phyloP scores from a whole-genome alignment of 2,113 vertebrate genomes.

The Ameiurus melas region DNA sequence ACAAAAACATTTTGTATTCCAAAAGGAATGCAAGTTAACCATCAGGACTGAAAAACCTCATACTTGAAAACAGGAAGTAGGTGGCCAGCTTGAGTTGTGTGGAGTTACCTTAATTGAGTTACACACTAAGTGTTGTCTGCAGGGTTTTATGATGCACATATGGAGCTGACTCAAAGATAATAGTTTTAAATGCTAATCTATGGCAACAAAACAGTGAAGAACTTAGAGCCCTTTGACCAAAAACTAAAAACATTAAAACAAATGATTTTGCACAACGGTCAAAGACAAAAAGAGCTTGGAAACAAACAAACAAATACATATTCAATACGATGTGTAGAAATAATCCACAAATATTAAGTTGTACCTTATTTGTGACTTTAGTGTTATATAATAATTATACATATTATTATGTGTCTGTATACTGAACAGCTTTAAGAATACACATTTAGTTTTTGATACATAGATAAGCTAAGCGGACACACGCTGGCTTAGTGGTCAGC shows the following conservation, averaged over 20 bases:
- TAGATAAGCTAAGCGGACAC: neutral
- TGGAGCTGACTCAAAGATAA: conserved; percentile 24
- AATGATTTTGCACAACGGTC: neutral
- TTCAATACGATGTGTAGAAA: neutral
- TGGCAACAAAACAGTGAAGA: neutral
- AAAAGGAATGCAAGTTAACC: conserved; percentile 53
- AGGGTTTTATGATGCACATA: conserved; percentile 25
- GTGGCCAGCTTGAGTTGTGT: neutral
- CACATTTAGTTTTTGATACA: neutral
- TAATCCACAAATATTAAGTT: neutral
- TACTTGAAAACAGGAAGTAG: conserved; percentile 48
- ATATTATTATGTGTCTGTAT: neutral
- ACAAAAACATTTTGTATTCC: conserved; percentile 50
- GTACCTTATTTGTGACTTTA: neutral
- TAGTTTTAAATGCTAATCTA: conserved; percentile 34
- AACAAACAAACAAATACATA: neutral
- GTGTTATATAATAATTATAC: neutral
- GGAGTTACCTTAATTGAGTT: conserved; percentile 32
- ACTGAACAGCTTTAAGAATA: neutral
- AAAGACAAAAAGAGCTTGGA: neutral
- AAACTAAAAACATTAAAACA: neutral
- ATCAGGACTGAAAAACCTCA: conserved; percentile 43
- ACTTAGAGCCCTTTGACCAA: neutral
- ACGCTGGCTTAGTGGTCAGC: no score
- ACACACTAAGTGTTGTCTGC: neutral